Evolutionary conservation across 2,888 invertebrate species (phyloP).

Genomic region (Phrixothrix hirtus): DNA sequence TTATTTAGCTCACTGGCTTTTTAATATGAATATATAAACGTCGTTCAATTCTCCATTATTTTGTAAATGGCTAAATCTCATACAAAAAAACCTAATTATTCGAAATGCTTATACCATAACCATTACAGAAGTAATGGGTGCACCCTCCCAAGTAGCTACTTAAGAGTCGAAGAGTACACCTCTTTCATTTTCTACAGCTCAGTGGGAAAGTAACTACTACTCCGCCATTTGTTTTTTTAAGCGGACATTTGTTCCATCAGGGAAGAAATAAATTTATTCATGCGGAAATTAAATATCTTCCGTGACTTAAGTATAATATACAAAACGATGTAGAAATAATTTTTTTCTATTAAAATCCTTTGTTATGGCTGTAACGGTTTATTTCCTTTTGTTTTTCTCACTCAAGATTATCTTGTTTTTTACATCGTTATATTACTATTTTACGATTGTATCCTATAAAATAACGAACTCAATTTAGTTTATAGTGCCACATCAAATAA

Average conservation of each 20-base stretch:
- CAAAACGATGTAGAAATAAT: background rate
- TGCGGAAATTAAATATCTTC: background rate
- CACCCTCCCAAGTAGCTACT: conserved; percentile 1
- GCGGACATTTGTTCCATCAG: background rate
- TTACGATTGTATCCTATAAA: conserved; percentile 27
- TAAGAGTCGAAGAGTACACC: background rate
- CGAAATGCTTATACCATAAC: too few species aligned
- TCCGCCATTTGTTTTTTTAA: background rate
- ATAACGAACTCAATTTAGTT: conserved; percentile 29
- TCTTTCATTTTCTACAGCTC: background rate
- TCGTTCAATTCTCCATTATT: background rate
- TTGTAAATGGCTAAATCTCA: background rate
- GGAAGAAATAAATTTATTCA: conserved; percentile 1
- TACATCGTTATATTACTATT: conserved; percentile 22
- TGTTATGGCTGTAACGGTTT: background rate
- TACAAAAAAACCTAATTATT: too few species aligned
- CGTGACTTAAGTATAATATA: background rate
- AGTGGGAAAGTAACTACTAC: background rate
- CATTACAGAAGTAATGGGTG: background rate
- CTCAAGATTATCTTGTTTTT: conserved; percentile 18
- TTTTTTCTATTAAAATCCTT: background rate
- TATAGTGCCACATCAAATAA: conserved; percentile 13
- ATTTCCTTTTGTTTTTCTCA: conserved; percentile 16
- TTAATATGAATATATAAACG: background rate
- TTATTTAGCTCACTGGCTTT: too few species aligned